Conservation (phyloP, 2,113 vertebrate species). For the Balaeniceps rex region DNA sequence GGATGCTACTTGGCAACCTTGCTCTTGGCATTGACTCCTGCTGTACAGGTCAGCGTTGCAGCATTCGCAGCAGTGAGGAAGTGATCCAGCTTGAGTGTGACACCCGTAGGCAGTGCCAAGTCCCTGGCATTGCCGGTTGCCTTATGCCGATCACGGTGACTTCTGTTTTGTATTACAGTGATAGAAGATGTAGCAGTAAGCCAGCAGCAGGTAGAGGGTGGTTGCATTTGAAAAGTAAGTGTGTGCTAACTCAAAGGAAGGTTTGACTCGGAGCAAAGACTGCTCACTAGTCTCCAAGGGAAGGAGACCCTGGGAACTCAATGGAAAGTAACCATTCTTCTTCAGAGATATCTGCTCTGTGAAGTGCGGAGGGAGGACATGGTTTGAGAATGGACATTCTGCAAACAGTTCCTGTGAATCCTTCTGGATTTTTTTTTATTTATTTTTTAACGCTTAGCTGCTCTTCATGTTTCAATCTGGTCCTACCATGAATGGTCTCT, state of each 20-base stretch:
- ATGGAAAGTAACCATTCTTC: not conserved
- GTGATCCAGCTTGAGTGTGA: not conserved
- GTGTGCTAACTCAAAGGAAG: not conserved
- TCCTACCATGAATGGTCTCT: not conserved
- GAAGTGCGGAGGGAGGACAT: not conserved
- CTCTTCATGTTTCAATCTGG: not conserved
- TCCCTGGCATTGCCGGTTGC: not conserved
- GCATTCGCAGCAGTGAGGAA: not conserved
- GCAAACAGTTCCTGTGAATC: not conserved
- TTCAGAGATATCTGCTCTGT: not conserved
- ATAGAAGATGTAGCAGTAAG: not conserved
- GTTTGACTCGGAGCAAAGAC: not conserved
- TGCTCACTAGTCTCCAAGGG: not conserved
- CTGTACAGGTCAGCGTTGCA: not conserved
- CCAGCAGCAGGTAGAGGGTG: not conserved
- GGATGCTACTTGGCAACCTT: not conserved
- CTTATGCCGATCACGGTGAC: accelerated
- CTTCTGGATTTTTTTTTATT: not conserved
- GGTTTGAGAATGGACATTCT: not conserved
- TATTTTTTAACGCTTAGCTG: not conserved
- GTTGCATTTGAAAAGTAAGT: not conserved
- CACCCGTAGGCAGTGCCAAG: accelerated
- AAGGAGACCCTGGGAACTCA: not conserved
- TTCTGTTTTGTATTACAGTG: not conserved
- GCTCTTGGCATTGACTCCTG: not conserved